Conservation (phyloP, 2,113 vertebrate species). For the Conger conger region DNA sequence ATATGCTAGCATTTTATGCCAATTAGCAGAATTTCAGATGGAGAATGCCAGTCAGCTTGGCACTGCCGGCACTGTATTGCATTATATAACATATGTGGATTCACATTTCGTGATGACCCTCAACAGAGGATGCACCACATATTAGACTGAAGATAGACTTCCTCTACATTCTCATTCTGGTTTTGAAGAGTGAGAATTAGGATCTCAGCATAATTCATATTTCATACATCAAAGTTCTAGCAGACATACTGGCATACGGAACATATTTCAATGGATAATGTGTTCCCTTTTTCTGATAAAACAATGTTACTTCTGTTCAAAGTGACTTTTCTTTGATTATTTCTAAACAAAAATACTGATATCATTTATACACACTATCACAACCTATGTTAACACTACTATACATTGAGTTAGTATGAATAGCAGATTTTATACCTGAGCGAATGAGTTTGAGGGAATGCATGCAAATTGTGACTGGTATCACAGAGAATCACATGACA, state of each 20-base stretch:
- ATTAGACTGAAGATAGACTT: not conserved
- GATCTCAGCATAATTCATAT: not conserved
- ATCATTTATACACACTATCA: too few relatives aligned
- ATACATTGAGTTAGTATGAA: too few relatives aligned
- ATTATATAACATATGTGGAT: not conserved
- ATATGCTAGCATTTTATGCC: not conserved
- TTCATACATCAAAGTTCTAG: not conserved
- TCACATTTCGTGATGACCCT: not conserved
- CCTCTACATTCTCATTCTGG: not conserved
- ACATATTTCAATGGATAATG: not conserved
- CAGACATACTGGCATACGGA: not conserved
- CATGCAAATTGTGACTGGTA: too few relatives aligned
- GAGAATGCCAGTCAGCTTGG: slow-evolving; percentile 14
- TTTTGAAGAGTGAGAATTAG: not conserved
- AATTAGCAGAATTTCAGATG: slow-evolving; percentile 22
- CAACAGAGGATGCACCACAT: not conserved
- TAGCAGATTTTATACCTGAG: too few relatives aligned
- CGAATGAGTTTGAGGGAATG: too few relatives aligned
- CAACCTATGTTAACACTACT: too few relatives aligned
- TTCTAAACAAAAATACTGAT: too few relatives aligned
- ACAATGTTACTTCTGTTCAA: not conserved
- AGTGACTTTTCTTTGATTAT: too few relatives aligned
- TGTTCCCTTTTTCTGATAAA: not conserved
- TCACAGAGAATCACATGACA: too few relatives aligned
- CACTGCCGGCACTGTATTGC: slow-evolving; percentile 6